phyloP scores from a whole-genome alignment of 2,888 invertebrate genomes.

The Machimus rusticus region DNA sequence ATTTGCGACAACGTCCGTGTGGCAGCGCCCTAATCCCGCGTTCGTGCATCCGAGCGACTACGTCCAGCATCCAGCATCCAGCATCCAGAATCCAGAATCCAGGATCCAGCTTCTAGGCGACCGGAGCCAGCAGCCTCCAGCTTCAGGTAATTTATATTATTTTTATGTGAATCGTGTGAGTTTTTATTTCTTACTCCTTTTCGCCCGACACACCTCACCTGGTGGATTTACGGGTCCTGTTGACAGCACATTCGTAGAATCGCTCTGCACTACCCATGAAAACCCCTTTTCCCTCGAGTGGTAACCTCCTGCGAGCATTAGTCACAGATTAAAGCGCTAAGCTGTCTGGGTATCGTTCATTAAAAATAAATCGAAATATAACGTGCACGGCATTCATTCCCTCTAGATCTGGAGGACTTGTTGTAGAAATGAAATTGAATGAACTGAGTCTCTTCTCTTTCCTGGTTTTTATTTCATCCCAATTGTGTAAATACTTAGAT shows the following conservation, averaged over 20 bases:
- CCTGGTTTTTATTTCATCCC: not conserved
- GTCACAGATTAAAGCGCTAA: not conserved
- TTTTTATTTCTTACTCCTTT: not conserved
- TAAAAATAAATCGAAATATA: not conserved
- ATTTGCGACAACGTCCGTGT: slow-evolving; percentile 37
- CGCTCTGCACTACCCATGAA: not conserved
- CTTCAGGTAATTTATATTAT: slow-evolving; percentile 35
- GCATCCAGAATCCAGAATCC: not conserved
- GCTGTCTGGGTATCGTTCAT: not conserved
- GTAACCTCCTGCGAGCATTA: not conserved
- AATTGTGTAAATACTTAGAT: not conserved
- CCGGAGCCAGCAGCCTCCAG: not conserved
- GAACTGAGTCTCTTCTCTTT: not conserved
- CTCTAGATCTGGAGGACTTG: not conserved
- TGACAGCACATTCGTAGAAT: not conserved
- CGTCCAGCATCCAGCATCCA: not conserved
- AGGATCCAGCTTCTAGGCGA: not conserved
- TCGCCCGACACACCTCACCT: not conserved
- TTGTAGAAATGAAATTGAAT: not conserved
- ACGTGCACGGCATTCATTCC: not conserved
- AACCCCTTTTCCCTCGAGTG: not conserved
- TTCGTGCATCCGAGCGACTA: slow-evolving; percentile 14
- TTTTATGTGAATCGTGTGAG: slow-evolving; percentile 18
- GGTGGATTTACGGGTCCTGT: not conserved
- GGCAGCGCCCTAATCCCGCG: slow-evolving; percentile 11